Evolutionary conservation across 1,140 invertebrate species (phyloP).

Genomic region (Odontomachus brunneus): DNA sequence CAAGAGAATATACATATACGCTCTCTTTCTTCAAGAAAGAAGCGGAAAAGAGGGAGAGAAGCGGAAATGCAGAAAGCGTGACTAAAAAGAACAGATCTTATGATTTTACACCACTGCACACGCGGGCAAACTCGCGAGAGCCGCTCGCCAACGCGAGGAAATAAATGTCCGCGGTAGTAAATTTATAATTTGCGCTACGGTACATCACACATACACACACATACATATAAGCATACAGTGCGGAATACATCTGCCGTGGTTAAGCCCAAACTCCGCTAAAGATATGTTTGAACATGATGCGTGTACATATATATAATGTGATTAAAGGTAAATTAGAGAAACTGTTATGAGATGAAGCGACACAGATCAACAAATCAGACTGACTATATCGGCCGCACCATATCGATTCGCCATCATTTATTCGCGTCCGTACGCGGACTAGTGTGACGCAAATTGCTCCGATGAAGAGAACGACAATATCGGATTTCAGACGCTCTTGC

Average conservation of each 20-base stretch:
- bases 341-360: not conserved
- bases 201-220: too few species aligned
- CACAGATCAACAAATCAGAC: not conserved
- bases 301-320: too few species aligned
- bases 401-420: not conserved
- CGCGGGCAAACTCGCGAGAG: not conserved
- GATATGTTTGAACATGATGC: not conserved
- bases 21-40: not conserved
- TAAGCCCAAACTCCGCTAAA: not conserved
- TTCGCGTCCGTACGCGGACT: too few species aligned
- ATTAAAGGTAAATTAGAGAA: not conserved
- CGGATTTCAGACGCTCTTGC: not conserved
- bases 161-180: slow-evolving; percentile 16
- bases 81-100: not conserved
- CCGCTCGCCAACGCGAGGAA: not conserved
- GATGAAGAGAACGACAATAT: not conserved
- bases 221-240: not conserved
- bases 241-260: not conserved
- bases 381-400: too few species aligned
- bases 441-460: not conserved
- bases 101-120: slow-evolving; percentile 19
- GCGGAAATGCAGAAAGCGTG: not conserved
- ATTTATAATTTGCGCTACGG: slow-evolving; percentile 10
- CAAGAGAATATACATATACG: not conserved
- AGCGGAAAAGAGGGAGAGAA: not conserved